Percentiles rank a stretch among this genome's conserved stretches.
Conservation (phyloP, 2,888 invertebrate genomes). For the Taenaris catops region DNA sequence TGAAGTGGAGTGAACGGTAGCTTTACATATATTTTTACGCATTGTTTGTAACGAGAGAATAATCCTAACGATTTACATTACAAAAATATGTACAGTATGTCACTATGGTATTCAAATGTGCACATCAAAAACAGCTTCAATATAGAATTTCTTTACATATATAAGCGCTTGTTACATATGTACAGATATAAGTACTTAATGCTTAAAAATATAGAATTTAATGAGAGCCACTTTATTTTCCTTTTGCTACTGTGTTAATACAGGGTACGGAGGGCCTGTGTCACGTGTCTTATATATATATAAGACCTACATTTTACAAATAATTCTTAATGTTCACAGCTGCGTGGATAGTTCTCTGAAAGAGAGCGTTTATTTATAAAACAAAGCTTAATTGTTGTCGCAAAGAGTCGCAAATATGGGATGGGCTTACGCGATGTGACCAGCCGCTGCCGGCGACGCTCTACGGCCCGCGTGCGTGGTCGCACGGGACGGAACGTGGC, state of each 20-base stretch:
- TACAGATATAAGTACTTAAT: no score
- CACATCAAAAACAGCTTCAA: no score
- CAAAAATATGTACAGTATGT: no score
- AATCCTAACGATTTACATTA: no score
- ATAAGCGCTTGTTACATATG: no score
- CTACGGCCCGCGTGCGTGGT: conserved; percentile 56
- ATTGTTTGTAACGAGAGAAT: no score
- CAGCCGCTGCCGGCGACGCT: conserved; percentile 80
- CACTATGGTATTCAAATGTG: no score
- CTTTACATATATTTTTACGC: no score
- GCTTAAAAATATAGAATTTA: no score
- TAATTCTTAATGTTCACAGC: conserved; percentile 77
- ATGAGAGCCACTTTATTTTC: conserved; percentile 1
- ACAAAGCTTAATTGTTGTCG: conserved; percentile 81
- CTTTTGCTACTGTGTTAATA: neutral
- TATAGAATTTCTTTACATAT: no score
- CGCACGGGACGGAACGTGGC: conserved; percentile 65
- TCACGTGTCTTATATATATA: conserved; percentile 27
- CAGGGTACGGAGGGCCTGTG: no score
- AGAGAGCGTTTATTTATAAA: conserved; percentile 42
- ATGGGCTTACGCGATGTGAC: conserved; percentile 87
- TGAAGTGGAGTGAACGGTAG: no score
- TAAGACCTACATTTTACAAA: conserved; percentile 45
- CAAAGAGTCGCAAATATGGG: conserved; percentile 77
- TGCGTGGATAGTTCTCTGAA: conserved; percentile 62